Conservation (phyloP, 1,140 invertebrate species). For the Anastrepha obliqua region DNA sequence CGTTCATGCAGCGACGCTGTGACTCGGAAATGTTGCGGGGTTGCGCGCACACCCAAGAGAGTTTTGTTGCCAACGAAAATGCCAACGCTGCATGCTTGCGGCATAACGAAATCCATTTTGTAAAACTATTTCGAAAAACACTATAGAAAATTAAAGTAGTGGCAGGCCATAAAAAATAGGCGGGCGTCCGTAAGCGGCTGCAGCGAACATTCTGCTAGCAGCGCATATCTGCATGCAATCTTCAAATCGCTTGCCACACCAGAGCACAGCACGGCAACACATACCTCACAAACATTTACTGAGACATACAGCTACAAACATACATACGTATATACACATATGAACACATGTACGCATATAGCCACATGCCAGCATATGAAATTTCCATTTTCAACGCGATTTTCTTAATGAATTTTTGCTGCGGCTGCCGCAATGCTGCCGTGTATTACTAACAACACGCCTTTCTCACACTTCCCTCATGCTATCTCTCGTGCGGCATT, state of each 20-base stretch:
- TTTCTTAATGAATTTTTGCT: constrained; percentile 52
- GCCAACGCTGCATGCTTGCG: constrained; percentile 36
- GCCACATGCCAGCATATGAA: constrained; percentile 33
- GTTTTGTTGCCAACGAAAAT: not conserved
- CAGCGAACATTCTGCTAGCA: not conserved
- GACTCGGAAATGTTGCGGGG: not conserved
- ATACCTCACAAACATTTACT: not conserved
- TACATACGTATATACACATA: not conserved
- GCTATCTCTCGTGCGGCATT: not conserved
- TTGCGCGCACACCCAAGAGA: too few species aligned
- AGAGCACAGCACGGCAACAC: not conserved
- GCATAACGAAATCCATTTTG: constrained; percentile 50
- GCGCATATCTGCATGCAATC: constrained; percentile 48
- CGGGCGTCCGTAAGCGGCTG: not conserved
- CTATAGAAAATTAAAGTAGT: constrained; percentile 46
- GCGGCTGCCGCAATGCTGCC: not conserved
- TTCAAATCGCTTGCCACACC: constrained; percentile 47
- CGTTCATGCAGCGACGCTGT: not conserved
- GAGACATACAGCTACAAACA: not conserved
- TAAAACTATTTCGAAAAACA: constrained; percentile 50
- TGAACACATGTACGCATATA: not conserved
- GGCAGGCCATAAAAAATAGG: constrained; percentile 43
- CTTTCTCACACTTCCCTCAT: not conserved
- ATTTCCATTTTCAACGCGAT: constrained; percentile 51
- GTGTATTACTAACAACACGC: constrained; percentile 16